phyloP scores from a whole-genome alignment of 2,888 invertebrate genomes.

The Siphonodentalium dalli region DNA sequence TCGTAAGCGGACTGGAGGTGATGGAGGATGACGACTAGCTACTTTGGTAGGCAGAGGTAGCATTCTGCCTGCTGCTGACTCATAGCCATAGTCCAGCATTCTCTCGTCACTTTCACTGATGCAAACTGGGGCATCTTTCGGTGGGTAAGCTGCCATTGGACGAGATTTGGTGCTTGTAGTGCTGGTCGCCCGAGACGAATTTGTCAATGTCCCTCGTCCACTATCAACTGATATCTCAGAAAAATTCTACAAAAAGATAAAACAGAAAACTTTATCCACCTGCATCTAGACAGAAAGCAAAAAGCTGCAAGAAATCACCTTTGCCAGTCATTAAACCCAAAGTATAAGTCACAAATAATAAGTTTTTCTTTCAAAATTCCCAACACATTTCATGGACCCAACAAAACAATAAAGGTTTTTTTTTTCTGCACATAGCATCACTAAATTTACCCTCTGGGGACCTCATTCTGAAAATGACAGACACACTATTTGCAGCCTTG shows the following conservation, averaged over 20 bases:
- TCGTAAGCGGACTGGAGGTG: slow-evolving; percentile 52
- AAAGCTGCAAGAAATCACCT: too few species aligned
- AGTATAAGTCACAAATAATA: too few species aligned
- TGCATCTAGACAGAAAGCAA: too few species aligned
- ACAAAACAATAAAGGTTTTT: too few species aligned
- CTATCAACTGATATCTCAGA: slow-evolving; percentile 61
- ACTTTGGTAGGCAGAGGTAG: slow-evolving; percentile 18
- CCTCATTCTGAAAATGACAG: too few species aligned
- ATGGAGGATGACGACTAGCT: slow-evolving; percentile 43
- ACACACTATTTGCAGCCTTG: too few species aligned
- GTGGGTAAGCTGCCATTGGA: slow-evolving; percentile 41
- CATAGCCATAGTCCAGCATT: slow-evolving; percentile 15
- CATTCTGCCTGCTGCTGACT: slow-evolving; percentile 16
- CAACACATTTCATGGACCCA: too few species aligned
- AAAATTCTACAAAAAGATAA: slow-evolving; percentile 37
- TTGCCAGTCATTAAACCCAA: too few species aligned
- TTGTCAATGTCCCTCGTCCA: slow-evolving; percentile 59
- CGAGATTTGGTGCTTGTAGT: slow-evolving; percentile 26
- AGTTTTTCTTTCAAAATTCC: too few species aligned
- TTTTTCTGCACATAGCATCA: too few species aligned
- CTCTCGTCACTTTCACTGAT: slow-evolving; percentile 28
- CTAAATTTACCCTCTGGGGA: too few species aligned
- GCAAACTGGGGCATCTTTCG: slow-evolving; percentile 36
- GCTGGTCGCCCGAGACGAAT: slow-evolving; percentile 35
- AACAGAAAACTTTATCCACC: too few species aligned